Evolutionary conservation across 2,797 vertebrate genomes (phyloP).

Genomic region (Liasis olivaceus): DNA sequence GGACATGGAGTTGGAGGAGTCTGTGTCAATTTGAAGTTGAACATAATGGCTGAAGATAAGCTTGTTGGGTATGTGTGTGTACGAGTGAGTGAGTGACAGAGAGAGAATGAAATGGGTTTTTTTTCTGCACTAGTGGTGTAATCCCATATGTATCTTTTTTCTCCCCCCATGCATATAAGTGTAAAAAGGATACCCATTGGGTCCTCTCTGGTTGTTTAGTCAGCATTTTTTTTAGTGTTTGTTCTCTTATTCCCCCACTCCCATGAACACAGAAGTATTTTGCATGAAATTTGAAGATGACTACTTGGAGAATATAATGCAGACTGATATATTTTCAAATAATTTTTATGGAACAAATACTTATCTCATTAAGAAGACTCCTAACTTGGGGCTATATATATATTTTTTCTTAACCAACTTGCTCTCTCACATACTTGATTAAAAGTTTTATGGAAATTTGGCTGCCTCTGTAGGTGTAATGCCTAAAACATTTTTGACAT

Average conservation of each 20-base stretch:
- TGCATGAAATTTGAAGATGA: conserved; percentile 48
- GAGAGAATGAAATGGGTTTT: background rate
- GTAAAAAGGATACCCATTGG: background rate
- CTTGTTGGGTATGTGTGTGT: background rate
- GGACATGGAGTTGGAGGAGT: background rate
- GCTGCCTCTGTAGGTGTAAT: conserved; percentile 37
- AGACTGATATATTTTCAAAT: conserved; percentile 59
- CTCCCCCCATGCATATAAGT: background rate
- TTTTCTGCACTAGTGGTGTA: background rate
- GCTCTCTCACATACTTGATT: too few relatives aligned
- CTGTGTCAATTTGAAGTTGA: background rate
- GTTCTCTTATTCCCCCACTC: background rate
- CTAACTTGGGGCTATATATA: conserved; percentile 52
- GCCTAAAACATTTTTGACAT: conserved; percentile 40
- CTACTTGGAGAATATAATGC: conserved; percentile 53
- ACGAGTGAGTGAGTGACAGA: background rate
- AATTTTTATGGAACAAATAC: conserved; percentile 61
- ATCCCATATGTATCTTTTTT: background rate
- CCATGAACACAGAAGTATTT: conserved; percentile 28
- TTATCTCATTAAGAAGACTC: conserved; percentile 55
- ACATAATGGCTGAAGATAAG: background rate
- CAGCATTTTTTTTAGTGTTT: conserved; percentile 8
- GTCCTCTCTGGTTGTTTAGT: background rate
- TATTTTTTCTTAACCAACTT: too few relatives aligned
- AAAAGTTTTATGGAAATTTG: conserved; percentile 24